Evolutionary conservation across 2,113 vertebrate genomes (phyloP), one percentile per base, ranked within the genome.

Genomic region (Notarius lentiginosus): DNA sequence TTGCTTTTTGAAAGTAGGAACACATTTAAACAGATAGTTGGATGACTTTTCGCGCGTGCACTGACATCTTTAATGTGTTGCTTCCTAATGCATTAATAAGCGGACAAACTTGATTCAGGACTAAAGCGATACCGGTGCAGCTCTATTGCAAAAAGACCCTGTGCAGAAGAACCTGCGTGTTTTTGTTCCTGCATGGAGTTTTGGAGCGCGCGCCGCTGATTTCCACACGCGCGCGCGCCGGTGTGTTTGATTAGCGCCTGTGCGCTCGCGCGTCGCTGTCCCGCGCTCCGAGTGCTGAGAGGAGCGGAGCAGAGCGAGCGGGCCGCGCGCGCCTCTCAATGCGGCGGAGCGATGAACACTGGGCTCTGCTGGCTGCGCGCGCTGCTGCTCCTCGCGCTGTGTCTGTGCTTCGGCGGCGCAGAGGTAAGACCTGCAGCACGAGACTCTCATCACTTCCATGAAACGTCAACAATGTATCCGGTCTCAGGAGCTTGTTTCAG

Each of bases 341-440:
- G 95, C 94, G 90, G 94, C 94, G 91, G 94, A 94, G 94, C 92
- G 91, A 96, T 96, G 95, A 94, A 93, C 92, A 92, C 93, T 92
- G 94, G 91, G 94, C 91, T 94, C 27, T 88, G 85, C 82, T 93
- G 87, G 92, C 94, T 94, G 93, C 94, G 95, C 90, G 92, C 90
- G 91, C 84, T 88, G 84, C 51, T 94, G 92, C 92, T 95, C 91
- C 92, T 95, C 91, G 92, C 92, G 90, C 89, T 93, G 90, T 94
- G 92, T 93, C 90, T 91, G 93, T 93, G 90, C 83, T 89, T 81
- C 87, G 93, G 91, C 90, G 88, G 34, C 1, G 91, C 94, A 84
- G 93, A 93, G 95, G 95, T 96, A 92, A 94, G 95, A 60, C 3
- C 18, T 1, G 53, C 53, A 58, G 27, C 77, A 20, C 6, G 53